Conservation (phyloP, 1,140 invertebrate species). For the Limonius californicus region DNA sequence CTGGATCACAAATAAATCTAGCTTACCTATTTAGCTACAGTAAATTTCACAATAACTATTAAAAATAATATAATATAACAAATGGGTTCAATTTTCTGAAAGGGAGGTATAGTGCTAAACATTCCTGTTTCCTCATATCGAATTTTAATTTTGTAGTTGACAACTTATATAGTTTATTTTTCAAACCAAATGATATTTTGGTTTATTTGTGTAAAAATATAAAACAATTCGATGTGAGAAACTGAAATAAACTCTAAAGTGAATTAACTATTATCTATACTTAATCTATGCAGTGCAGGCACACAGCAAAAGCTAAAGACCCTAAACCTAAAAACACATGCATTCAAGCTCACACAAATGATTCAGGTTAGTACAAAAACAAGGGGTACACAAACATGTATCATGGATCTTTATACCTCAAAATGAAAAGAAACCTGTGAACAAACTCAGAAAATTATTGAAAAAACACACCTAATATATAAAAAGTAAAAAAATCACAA, state of each 20-base stretch:
- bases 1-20: too few relatives aligned
- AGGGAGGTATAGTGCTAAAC: too few relatives aligned
- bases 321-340: constrained; percentile 31
- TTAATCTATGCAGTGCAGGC: constrained; percentile 3
- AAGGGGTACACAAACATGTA: constrained; percentile 9
- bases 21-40: too few relatives aligned
- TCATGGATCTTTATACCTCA: constrained; percentile 28
- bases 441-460: constrained; percentile 29
- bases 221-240: neutral
- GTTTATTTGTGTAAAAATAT: neutral
- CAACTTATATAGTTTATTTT: too few relatives aligned
- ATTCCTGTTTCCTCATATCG: too few relatives aligned
- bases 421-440: constrained; percentile 38
- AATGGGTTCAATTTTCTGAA: too few relatives aligned
- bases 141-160: too few relatives aligned
- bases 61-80: neutral
- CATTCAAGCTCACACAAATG: constrained; percentile 31
- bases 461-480: constrained; percentile 27
- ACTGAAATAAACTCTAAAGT: too few relatives aligned
- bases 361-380: constrained; percentile 20
- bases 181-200: too few relatives aligned
- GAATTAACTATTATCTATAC: neutral
- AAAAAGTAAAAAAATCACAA: constrained; percentile 5
- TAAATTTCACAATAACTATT: too few relatives aligned
- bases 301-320: constrained; percentile 22